phyloP scores from a whole-genome alignment of 2,113 vertebrate genomes.

The Pachycephala philippinensis region DNA sequence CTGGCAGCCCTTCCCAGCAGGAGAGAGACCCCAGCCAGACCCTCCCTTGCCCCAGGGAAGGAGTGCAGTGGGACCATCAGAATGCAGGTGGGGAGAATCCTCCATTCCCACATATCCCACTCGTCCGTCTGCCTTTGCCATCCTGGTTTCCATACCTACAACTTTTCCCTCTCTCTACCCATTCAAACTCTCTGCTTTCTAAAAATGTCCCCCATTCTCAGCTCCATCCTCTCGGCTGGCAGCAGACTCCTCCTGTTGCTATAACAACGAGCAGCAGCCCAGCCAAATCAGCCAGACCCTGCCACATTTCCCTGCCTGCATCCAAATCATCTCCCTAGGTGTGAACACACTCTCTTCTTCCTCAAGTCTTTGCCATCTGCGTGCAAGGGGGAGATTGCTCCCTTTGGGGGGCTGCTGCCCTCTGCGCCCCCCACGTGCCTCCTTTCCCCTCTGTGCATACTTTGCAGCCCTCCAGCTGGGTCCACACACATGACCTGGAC shows the following conservation, averaged over 20 bases:
- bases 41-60: background rate
- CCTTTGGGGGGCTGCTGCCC: background rate
- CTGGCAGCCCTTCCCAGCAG: background rate
- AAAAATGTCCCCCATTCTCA: background rate
- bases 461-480: background rate
- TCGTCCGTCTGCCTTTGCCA: background rate
- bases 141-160: background rate
- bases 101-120: background rate
- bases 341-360: background rate
- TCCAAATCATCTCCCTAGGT: background rate
- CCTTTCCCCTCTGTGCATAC: rapidly evolving
- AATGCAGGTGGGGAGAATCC: background rate
- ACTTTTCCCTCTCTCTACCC: background rate
- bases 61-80: rapidly evolving
- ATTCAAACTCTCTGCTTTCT: background rate
- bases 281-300: background rate
- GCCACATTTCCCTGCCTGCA: background rate
- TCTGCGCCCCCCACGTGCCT: background rate
- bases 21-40: background rate
- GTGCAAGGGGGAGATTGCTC: background rate
- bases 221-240: background rate
- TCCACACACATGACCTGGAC: rapidly evolving
- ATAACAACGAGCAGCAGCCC: conserved; percentile 43
- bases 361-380: background rate
- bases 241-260: conserved; percentile 32